Evolutionary conservation across 2,113 vertebrate genomes (phyloP), one percentile per base, ranked within the genome.

Genomic region (Indicator indicator): DNA sequence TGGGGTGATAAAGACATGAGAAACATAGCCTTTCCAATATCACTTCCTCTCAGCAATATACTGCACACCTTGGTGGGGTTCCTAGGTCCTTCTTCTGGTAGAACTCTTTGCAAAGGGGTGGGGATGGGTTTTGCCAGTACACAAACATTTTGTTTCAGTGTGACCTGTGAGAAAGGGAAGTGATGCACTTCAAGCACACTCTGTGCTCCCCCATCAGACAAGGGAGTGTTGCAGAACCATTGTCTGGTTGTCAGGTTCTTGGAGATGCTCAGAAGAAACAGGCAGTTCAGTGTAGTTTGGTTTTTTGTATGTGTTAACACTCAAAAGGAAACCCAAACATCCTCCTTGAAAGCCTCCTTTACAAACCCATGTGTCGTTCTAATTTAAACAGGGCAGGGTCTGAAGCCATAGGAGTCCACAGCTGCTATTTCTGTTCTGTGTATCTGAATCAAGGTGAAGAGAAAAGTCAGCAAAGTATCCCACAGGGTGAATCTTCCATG

Each of bases 371-470:
- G 6, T 80, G 87, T 58, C 58, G 91, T 75, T 91, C 85, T 97
- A 96, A 95, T 96, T 96, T 93, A 95, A 96, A 95, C 72, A 95
- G 89, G 91, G 85, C 87, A 95, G 94, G 75, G 89, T 89, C 82
- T 91, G 87, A 91, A 95, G 83, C 95, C 89, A 78, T 88, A 81
- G 89, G 91, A 93, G 82, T 95, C 89, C 91, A 86, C 91, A 95
- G 82, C 69, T 96, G 93, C 91, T 96, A 83, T 93, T 95, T 95
- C 94, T 94, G 28, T 63, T 91, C 93, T 94, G 56, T 42, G 15
- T 75, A 76, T 83, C 69, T 94, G 70, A 95, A 85, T 89, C 91
- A 95, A 97, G 91, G 93, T 96, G 94, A 97, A 93, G 78, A 89
- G 82, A 95, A 91, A 93, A 95, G 91, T 95, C 91, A 95, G 79